Base-by-base conservation (phyloP, 2,113 vertebrate species). In the Macaca mulatta region DNA sequence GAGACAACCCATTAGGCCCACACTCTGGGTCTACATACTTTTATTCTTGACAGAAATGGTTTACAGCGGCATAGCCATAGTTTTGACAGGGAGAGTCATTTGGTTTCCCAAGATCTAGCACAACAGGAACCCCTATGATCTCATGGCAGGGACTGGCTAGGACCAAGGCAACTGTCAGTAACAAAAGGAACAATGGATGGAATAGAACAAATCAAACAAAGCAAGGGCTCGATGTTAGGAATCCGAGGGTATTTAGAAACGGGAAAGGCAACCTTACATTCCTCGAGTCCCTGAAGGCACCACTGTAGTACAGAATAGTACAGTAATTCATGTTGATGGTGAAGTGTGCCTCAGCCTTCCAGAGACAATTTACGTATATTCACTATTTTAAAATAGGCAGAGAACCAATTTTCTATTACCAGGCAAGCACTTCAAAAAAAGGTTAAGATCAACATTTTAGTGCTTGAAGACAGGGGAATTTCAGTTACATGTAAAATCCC, bases 251-350 rank as follows among this genome's bases (percentile, higher is more conserved):
- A 43, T 80, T 38, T 6, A 75, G 79, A 86, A 85, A 75, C 61
- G 64, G 40, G 40, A 87, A 82, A 52, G 38, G 55, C 27, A 84
- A 70, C 83, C 55, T 61, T 25, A 20, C 16, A 43, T 50, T 89
- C 93, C 74, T 45, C 45, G 38, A 50, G 72, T 87, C 87, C 95
- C 83, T 52, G 38, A 82, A 96, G 92, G 72, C 92, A 74, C 59
- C 40, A 35, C 67, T 35, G 3, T 38, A 6, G 52, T 27, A 40
- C 1, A 38, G n/a, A 79, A 40, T 1, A 45, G 48, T 1, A n/a
- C 77, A 50, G 57, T 90, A 50, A 92, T 4, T 90, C 89, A 61
- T 0, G 11, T 17, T 30, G 70, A 72, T 17, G 13, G 23, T 27
- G 57, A 93, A 18, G 57, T 6, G 59, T 84, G 70, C 38, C 83